Percentiles rank a stretch among this genome's conserved stretches.
Conservation (phyloP, 2,113 vertebrate species). For the Martes martes region DNA sequence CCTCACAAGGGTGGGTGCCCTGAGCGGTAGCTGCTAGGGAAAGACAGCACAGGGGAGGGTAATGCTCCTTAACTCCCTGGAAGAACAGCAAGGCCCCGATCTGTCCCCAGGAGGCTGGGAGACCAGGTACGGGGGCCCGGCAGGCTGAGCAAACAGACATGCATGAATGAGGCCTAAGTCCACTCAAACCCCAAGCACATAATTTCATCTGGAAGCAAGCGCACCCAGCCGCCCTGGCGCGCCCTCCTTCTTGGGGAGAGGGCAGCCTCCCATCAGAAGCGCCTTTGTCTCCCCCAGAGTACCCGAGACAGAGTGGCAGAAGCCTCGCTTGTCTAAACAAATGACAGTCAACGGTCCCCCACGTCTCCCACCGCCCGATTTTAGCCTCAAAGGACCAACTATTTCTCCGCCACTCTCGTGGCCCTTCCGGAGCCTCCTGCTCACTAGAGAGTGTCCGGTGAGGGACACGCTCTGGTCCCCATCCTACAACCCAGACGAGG, state of each 20-base stretch:
- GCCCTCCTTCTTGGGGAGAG: constrained; percentile 27
- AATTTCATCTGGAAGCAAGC: constrained; percentile 68
- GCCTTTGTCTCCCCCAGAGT: constrained; percentile 60
- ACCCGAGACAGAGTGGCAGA: constrained; percentile 50
- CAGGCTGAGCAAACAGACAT: constrained; percentile 68
- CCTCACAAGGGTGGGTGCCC: rapidly evolving
- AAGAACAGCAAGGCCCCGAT: background rate
- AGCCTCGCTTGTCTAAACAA: constrained; percentile 59
- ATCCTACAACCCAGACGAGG: background rate
- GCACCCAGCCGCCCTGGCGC: background rate
- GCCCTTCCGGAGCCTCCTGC: background rate
- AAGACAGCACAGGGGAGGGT: rapidly evolving
- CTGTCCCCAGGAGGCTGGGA: constrained; percentile 53
- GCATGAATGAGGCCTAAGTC: constrained; percentile 75
- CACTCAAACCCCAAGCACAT: constrained; percentile 73
- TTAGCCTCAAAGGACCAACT: constrained; percentile 56
- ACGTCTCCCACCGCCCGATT: background rate
- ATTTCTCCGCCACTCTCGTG: background rate
- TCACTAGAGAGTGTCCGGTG: background rate
- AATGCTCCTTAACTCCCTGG: background rate
- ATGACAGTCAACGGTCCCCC: constrained; percentile 42
- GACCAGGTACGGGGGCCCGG: constrained; percentile 50
- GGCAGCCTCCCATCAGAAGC: constrained; percentile 52
- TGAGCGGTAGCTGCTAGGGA: background rate
- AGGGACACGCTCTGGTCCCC: background rate